Conservation (phyloP, 2,113 vertebrate genomes). For the Atlantisia rogersi region DNA sequence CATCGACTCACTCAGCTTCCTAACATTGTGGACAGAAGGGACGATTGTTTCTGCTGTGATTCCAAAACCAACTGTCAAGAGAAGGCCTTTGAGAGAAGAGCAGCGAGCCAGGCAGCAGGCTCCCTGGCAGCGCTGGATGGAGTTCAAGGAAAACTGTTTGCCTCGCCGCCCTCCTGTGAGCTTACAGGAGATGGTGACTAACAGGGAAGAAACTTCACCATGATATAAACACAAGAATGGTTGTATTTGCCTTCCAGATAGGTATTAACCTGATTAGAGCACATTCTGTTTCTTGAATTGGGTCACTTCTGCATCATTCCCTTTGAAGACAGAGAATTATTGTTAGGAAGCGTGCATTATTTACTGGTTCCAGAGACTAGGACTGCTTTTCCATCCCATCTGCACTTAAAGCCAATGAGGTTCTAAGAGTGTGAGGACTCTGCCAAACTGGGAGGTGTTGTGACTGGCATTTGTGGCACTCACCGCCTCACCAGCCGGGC, state of each 20-base stretch:
- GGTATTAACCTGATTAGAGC: not conserved
- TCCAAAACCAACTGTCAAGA: not conserved
- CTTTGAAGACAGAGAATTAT: not conserved
- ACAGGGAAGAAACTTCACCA: not conserved
- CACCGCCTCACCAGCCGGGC: accelerated
- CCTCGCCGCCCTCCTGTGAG: not conserved
- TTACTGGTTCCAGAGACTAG: not conserved
- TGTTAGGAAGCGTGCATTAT: not conserved
- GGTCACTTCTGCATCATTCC: not conserved
- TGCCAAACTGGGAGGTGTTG: not conserved
- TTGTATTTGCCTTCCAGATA: not conserved
- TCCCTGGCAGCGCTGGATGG: not conserved
- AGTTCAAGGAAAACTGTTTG: not conserved
- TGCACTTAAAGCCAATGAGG: not conserved
- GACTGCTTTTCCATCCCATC: not conserved
- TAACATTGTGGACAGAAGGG: not conserved
- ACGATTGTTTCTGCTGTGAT: not conserved
- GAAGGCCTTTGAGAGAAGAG: not conserved
- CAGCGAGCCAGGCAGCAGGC: not conserved
- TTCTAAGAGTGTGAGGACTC: not conserved
- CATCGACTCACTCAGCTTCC: not conserved
- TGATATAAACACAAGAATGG: not conserved
- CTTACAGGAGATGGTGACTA: not conserved
- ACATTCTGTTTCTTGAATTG: not conserved
- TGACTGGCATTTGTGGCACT: accelerated